Base-by-base conservation (phyloP, 2,113 vertebrate genomes). In the Spheniscus mendiculus region DNA sequence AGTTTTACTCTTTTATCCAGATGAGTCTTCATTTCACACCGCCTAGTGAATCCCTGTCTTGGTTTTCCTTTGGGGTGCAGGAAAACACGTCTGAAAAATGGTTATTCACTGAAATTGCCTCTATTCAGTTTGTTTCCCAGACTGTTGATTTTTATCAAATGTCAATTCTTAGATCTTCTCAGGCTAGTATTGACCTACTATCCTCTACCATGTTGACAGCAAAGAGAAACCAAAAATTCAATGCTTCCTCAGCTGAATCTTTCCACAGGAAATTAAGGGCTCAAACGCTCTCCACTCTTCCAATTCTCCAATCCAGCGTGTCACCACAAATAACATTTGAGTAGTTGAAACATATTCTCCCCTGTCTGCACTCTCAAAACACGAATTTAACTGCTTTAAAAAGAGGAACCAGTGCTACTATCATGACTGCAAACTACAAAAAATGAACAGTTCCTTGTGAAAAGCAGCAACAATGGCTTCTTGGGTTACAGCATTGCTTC, bases 261-360 rank as follows among this genome's bases (percentile, higher is more conserved):
- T 95, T 92, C 87, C 84, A 97, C 53, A 67, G 96, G 96, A 96
- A 96, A 95, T 88, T 13, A 84, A 96, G 89, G 92, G 47, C 83
- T 90, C 90, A 86, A 78, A 66, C 11, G 21, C 53, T 84, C 52
- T 86, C 71, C 50, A 6, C 6, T 65, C 53, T 40, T 81, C 70
- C 87, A 83, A 0, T 77, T 94, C 84, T 73, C 65, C 94, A 79
- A 10, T 65, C 80, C 56, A 61, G 29, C 9, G 4, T 8, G 17
- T 80, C 91, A 93, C 11, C 91, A 90, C 78, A 67, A 97, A 89
- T 63, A 85, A 70, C 10, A 59, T 27, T 4, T 76, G 29, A 67
- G 90, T 45, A 59, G 36, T 0, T 83, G 82, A 88, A 83, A 65
- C 52, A n/a, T 44, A 36, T 30, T 76, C 69, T 78, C 36, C 63